Evolutionary conservation across 2,797 vertebrate genomes (phyloP), one percentile per base, ranked within the genome.

Genomic region (Sebastes trivittatus): DNA sequence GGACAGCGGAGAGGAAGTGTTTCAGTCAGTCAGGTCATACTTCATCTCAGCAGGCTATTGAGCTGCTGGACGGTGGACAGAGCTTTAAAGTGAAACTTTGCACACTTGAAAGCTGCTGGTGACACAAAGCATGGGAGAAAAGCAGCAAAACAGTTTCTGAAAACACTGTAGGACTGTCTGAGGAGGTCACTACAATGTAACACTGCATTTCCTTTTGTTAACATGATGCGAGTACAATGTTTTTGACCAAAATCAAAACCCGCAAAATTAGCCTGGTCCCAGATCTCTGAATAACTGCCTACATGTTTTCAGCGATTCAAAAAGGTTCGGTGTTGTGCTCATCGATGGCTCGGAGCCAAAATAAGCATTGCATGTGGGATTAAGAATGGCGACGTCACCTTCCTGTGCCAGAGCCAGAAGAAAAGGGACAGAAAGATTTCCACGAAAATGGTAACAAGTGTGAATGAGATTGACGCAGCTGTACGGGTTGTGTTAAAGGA

Each of bases 1-100:
- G 78, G 87, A 91, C 90, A 86, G 80, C 83, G 54, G 58, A 77
- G 82, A 90, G 93, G 90, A 93, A 93, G 92, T 81, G 90, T 90
- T 75, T 87, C 85, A 92, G 87, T 76, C 87, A 30, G 85, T 80
- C 86, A 73, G 83, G 75, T 88, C 84, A 64, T 88, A 84, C 87
- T 83, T 91, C 84, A 92, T 92, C 89, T 82, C 82, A 89, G 81
- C 84, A 78, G 76, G 65, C 79, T 83, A 78, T 81, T 52, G 72
- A 77, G 76, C 88, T 67, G 81, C 79, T 86, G 83, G 79, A 84
- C 78, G 66, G 76, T 65, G 63, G 76, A 82, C 69, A 77, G 77
- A 72, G 72, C 67, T 78, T 49, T n/a, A 75, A 62, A 72, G 46
- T 73, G 62, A 81, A 75, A 61, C 65, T 38, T 32, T 66, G 60